phyloP scores from a whole-genome alignment of 2,888 invertebrate genomes.

The Catocala fraxini region DNA sequence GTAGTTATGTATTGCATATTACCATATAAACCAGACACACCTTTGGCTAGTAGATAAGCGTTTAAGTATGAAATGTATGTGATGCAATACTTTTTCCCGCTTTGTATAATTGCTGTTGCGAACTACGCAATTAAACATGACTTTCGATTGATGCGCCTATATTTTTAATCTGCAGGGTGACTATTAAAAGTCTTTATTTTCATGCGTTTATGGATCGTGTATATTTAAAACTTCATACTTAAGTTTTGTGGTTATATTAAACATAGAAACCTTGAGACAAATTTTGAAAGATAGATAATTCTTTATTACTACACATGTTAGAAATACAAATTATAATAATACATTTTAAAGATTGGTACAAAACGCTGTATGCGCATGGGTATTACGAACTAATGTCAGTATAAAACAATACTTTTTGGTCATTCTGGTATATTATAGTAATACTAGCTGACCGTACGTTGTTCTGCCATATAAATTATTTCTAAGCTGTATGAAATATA shows the following conservation, averaged over 20 bases:
- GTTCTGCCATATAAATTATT: too few species aligned
- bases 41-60: constrained; percentile 7
- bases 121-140: constrained; percentile 16
- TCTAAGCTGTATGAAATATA: too few species aligned
- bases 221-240: background rate
- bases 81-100: constrained; percentile 25
- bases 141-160: constrained; percentile 17
- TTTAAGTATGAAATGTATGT: constrained; percentile 9
- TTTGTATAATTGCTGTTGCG: constrained; percentile 9
- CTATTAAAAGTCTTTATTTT: too few species aligned
- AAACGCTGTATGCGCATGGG: too few species aligned
- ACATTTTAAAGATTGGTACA: background rate
- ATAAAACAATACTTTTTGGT: too few species aligned
- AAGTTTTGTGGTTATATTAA: background rate
- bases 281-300: too few species aligned
- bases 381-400: too few species aligned
- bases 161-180: background rate
- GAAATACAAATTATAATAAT: background rate
- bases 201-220: background rate
- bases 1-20: background rate
- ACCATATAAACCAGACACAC: background rate
- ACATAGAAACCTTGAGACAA: background rate
- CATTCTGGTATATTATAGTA: too few species aligned
- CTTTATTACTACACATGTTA: background rate
- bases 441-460: too few species aligned